Base-by-base conservation (phyloP, 2,797 vertebrate genomes). In the Antrozous pallidus region DNA sequence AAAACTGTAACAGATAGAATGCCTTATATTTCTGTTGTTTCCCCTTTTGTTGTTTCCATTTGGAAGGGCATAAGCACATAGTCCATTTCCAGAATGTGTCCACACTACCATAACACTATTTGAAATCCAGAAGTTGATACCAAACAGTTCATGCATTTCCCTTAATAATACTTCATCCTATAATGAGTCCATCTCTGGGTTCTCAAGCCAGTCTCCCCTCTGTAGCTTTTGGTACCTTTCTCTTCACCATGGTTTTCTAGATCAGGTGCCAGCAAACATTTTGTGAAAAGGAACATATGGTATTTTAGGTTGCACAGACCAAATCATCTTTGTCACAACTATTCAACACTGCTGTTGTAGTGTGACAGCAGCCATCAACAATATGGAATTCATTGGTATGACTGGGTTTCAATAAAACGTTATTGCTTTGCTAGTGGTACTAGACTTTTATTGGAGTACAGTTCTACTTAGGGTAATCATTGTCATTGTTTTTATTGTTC, bases 361-460 rank as follows among this genome's bases (percentile, higher is more conserved):
- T 26, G 40, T 42, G 4, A 47, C 77, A 82, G 28, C 2, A 56
- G 49, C 18, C 17, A 24, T 17, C n/a, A 28, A 73, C 11, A 31
- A 22, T 18, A 69, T 8, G 6, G 24, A 33, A 82, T 63, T 22
- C 5, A 40, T 65, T 24, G 38, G 7, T 45, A 45, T 77, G 20
- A 18, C 38, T 54, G 11, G 74, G 31, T 28, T 82, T 28, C 38
- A 83, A 22, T 67, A 78, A 93, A 71, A 78, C 22, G 71, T 83
- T 67, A 88, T 36, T 77, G 31, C 81, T 80, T 89, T 91, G 75
- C 54, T 63, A 5, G 38, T 33, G 54, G 26, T 16, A n/a, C 28
- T 65, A 11, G n/a, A 65, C 14, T 45, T 70, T 61, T n/a, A 14
- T 33, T 54, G 47, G 58, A 65, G 42, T 38, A 78, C 79, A 81